Evolutionary conservation across 2,113 vertebrate genomes (phyloP), one percentile per base, ranked within the genome.

Genomic region (Grammomys surdaster): DNA sequence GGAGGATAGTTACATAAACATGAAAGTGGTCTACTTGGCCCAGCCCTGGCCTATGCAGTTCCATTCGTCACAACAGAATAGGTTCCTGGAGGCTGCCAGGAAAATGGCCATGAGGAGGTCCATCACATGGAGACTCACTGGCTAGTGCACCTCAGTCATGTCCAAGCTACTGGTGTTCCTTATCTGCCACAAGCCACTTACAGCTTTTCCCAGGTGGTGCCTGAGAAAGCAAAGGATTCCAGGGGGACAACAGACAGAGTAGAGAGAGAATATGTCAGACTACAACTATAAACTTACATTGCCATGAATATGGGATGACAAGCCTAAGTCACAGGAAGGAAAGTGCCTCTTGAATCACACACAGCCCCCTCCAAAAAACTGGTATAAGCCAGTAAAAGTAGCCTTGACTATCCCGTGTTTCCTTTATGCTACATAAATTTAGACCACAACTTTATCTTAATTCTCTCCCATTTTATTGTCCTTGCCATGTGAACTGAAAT

Each of bases 231-330:
- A 89, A 36, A 67, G 40, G 36, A 65, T 7, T 28, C 75, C 8
- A 77, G 28, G 85, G 20, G 65, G 24, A 70, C 19, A 70, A 86
- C 31, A 91, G 12, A 46, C 43, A 90, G 22, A 75, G 40, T 40
- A 36, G 40, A 91, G 60, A 84, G 11, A 95, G 80, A 96, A 93
- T 90, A 48, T 46, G 72, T 65, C 2, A 0, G 24, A 43, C 17
- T 22, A 16, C 16, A 95, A 17, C 77, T 85, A 14, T 87, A 67
- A 95, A 91, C 31, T 56, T 87, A 46, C 13, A 76, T 94, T 70
- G 81, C 82, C 10, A 7, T 88, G 56, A 92, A 80, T 94, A 63
- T 87, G 33, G 11, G 26, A 88, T 97, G 93, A 78, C 94, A 95
- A 88, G 24, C 19, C 10, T 65, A 92, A 96, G 90, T 95, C 90